These are phyloP conservation scores for Vollenhovia emeryi DNA, from an alignment of 1,140 invertebrate genomes.

Conservation along the genomic window DNA sequence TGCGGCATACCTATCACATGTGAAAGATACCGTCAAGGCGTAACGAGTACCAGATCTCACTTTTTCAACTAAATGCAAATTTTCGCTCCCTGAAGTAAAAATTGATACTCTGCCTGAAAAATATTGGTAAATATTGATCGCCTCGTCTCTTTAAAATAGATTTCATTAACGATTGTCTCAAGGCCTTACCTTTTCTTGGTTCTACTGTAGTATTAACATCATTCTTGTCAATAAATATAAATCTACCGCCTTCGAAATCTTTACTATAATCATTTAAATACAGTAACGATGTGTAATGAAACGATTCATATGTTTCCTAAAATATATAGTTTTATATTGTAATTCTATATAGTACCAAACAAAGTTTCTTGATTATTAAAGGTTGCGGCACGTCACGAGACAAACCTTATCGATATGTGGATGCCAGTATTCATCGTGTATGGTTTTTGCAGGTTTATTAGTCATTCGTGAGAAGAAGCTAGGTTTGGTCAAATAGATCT, in stretches of 20 bases:
- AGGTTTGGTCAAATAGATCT: conserved; percentile 92
- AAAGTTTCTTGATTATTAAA: conserved; percentile 6
- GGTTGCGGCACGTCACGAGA: conserved; percentile 18
- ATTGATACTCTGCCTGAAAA: conserved; percentile 90
- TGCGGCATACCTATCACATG: conserved; percentile 89
- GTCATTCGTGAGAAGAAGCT: conserved; percentile 94
- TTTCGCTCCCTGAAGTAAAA: conserved; percentile 95
- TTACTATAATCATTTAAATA: conserved; percentile 91
- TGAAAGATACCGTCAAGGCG: conserved; percentile 94
- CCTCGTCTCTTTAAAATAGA: background rate
- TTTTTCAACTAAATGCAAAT: conserved; percentile 93
- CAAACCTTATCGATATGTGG: conserved; percentile 93
- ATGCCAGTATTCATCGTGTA: conserved; percentile 96
- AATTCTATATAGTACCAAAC: conserved; percentile 6
- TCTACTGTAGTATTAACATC: conserved; percentile 91
- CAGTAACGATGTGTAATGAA: conserved; percentile 94
- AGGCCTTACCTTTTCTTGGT: conserved; percentile 88
- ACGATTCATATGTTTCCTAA: conserved; percentile 93
- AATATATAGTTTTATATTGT: conserved; percentile 75
- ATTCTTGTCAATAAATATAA: conserved; percentile 91
- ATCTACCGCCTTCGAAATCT: conserved; percentile 93
- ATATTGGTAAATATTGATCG: conserved; percentile 30
- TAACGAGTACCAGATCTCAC: conserved; percentile 91
- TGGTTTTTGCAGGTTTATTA: conserved; percentile 88
- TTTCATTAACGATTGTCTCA: background rate